These are phyloP conservation scores for Cardiocondyla obscurior DNA, from an alignment of 1,140 invertebrate species.

Conservation along the genomic window DNA sequence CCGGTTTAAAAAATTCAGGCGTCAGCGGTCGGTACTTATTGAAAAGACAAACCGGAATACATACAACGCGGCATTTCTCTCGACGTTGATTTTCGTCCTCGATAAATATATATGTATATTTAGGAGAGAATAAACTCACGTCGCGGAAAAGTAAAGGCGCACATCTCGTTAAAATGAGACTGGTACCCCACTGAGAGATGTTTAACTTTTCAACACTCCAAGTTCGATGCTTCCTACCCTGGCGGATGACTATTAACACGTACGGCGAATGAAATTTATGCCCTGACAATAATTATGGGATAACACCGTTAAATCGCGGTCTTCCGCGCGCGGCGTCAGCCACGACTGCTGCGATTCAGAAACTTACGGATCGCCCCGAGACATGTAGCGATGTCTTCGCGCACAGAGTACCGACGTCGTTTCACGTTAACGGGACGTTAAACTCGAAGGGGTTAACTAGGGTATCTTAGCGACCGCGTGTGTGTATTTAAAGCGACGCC, in stretches of 20 bases:
- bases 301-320: not conserved
- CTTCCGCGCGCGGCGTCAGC: not conserved
- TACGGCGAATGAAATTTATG: not conserved
- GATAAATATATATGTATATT: not conserved
- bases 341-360: not conserved
- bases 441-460: constrained; percentile 47
- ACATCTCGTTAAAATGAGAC: not conserved
- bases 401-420: constrained; percentile 10
- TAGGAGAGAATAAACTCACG: constrained; percentile 14
- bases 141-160: constrained; percentile 12
- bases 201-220: constrained; percentile 2
- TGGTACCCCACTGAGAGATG: not conserved
- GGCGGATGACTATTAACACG: not conserved
- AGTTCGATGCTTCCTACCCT: not conserved
- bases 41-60: constrained; percentile 16
- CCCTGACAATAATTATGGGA: not conserved
- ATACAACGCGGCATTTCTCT: constrained; percentile 18
- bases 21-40: constrained; percentile 8
- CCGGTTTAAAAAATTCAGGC: constrained; percentile 10
- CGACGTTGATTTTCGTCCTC: not conserved
- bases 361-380: constrained; percentile 13
- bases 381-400: constrained; percentile 15
- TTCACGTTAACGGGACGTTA: constrained; percentile 18
- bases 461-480: constrained; percentile 20
- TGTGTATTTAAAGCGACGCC: constrained; percentile 39